phyloP scores from a whole-genome alignment of 2,888 invertebrate genomes.

The Phlogophora meticulosa region DNA sequence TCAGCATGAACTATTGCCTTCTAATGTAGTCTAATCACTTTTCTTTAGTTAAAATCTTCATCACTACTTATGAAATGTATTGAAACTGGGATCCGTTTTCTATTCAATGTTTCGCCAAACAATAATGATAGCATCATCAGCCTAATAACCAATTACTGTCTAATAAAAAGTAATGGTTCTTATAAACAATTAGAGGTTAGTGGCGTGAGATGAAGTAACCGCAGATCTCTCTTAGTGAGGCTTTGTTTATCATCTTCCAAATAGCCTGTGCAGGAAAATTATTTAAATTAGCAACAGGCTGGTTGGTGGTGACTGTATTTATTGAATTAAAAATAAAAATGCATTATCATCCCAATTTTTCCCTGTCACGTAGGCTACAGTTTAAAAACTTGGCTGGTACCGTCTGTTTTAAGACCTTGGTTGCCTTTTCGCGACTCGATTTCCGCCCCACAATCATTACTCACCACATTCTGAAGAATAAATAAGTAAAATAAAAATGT shows the following conservation, averaged over 20 bases:
- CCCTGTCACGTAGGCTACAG: no score
- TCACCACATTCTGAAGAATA: background rate
- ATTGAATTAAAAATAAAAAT: no score
- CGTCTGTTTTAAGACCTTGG: conserved; percentile 4
- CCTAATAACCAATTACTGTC: conserved; percentile 15
- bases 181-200: conserved; percentile 45
- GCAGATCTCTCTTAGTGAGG: conserved; percentile 25
- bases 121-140: conserved; percentile 6
- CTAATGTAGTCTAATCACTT: no score
- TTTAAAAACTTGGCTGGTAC: no score
- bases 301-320: no score
- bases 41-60: no score
- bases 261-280: background rate
- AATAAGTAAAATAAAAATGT: no score
- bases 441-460: background rate
- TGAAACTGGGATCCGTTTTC: background rate
- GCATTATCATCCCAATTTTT: no score
- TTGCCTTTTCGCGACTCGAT: conserved; percentile 6
- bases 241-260: conserved; percentile 8
- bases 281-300: background rate
- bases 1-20: no score
- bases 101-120: background rate
- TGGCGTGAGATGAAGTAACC: conserved; percentile 45
- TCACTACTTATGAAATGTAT: no score
- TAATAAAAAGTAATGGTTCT: conserved; percentile 35